These are phyloP conservation scores for Cyprinodon diabolis DNA, from an alignment of 2,797 vertebrate species.

Conservation along the genomic window DNA sequence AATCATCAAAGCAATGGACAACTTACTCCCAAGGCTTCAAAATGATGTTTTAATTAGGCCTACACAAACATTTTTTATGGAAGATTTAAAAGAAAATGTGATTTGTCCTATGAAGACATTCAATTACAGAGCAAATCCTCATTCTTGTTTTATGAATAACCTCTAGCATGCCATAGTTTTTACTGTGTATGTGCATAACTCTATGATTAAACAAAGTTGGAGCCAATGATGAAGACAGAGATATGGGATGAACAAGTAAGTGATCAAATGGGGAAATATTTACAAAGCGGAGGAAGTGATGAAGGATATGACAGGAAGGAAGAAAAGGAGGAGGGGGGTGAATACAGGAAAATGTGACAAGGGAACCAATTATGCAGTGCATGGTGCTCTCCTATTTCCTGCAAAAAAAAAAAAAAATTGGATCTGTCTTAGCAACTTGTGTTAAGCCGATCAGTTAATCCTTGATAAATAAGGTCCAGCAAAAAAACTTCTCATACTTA, in stretches of 20 bases:
- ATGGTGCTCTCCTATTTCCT: conserved; percentile 25
- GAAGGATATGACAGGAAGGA: conserved; percentile 28
- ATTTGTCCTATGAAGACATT: neutral
- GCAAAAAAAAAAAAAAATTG: conserved; percentile 3
- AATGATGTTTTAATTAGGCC: neutral
- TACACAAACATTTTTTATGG: conserved; percentile 10
- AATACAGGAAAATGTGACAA: conserved; percentile 19
- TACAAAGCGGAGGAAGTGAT: conserved; percentile 32
- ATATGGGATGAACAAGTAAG: conserved; percentile 20
- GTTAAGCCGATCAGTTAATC: conserved; percentile 6
- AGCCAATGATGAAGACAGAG: conserved; percentile 3
- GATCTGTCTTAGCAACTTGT: conserved; percentile 23
- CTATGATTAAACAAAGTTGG: conserved; percentile 29
- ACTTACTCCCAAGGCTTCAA: neutral
- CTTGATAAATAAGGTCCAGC: conserved; percentile 11
- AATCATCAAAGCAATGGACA: neutral
- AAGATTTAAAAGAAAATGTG: conserved; percentile 9
- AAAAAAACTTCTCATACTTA: conserved; percentile 33
- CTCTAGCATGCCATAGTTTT: conserved; percentile 26
- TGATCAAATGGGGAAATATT: conserved; percentile 46
- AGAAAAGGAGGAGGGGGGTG: conserved; percentile 11
- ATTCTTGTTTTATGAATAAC: conserved; percentile 2
- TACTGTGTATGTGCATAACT: conserved; percentile 17
- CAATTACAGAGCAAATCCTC: conserved; percentile 24
- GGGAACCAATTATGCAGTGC: conserved; percentile 44